A percentile compares a stretch with the other conserved stretches of the same genome.
Conservation (phyloP, 2,113 vertebrate genomes). For the Seriola aureovittata region DNA sequence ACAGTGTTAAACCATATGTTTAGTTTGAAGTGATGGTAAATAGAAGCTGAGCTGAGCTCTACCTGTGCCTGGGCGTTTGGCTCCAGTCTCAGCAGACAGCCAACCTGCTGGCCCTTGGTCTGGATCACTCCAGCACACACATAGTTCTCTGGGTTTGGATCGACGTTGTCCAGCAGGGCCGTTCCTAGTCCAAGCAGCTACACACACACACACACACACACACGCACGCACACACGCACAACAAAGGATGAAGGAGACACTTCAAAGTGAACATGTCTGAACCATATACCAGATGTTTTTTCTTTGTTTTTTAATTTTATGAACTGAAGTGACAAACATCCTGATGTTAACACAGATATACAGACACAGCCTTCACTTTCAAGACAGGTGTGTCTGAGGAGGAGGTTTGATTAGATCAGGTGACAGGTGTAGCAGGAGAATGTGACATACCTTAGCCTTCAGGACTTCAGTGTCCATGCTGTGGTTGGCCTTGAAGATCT, state of each 20-base stretch:
- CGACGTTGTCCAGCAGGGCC: slow-evolving; percentile 92
- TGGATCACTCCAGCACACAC: slow-evolving; percentile 95
- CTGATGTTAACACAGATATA: too few relatives aligned
- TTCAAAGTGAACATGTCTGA: too few relatives aligned
- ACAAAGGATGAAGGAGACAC: neutral
- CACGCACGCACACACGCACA: neutral
- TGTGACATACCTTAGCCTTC: slow-evolving; percentile 89
- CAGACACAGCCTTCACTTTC: too few relatives aligned
- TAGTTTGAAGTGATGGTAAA: neutral
- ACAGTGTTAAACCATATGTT: too few relatives aligned
- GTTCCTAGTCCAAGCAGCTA: slow-evolving; percentile 92
- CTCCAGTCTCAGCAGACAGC: slow-evolving; percentile 93
- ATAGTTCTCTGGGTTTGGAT: slow-evolving; percentile 95
- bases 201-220: neutral
- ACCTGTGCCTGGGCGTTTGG: slow-evolving; percentile 95
- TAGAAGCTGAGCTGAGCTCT: slow-evolving; percentile 1
- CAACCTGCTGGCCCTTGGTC: slow-evolving; percentile 92
- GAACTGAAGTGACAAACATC: too few relatives aligned
- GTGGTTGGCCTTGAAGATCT: slow-evolving; percentile 93
- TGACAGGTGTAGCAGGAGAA: neutral
- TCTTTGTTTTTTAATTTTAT: too few relatives aligned
- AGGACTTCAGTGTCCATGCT: slow-evolving; percentile 93
- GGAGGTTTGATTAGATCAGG: too few relatives aligned
- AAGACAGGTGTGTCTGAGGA: too few relatives aligned
- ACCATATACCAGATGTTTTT: too few relatives aligned